Evolutionary conservation across 1,140 invertebrate species (phyloP), one percentile per base, ranked within the genome.

Genomic region (Contarinia nasturtii): DNA sequence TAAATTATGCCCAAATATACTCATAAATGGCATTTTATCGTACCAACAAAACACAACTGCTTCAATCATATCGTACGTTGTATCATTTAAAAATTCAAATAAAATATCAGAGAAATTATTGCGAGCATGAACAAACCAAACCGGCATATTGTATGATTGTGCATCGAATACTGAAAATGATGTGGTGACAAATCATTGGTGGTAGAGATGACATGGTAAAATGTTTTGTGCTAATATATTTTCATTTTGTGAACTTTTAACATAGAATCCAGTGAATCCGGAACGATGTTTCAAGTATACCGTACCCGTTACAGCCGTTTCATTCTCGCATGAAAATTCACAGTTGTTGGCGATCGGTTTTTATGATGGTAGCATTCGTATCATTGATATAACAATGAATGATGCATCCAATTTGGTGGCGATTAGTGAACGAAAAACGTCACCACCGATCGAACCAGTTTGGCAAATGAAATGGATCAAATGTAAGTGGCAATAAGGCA

Each of bases 281-380:
- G 88, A 88, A 58, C 69, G 77, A 51, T 55, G 71, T 1, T 88
- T 78, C 55, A 49, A 63, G 8, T 86, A 86, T 50, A 56, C 74
- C 11, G 72, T 70, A 52, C 74, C 82, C 0, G 72, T 90, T 1
- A 80, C 83, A 18, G 73, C 75, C 36, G 60, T 90, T 1, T 71
- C 79, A 45, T 86, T 88, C 65, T 83, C 86, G 38, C 65, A 62
- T 1, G 59, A 62, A 18, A 68, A 69, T 48, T 77, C 83, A 0
- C 80, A 87, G 62, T 68, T 85, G 52, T 57, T 91, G 2, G 83
- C 78, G 2, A 73, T 82, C 21, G 86, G 85, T 0, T 81, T 86
- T 51, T 76, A 82, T 53, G 78, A 88, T 61, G 87, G 88, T 0
- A 68, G 70, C 45, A 73, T 91, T 0, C 67, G 75, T 19, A 73